These are phyloP conservation scores for Octomys mimax DNA, from an alignment of 2,797 vertebrate species.

Conservation along the genomic window DNA sequence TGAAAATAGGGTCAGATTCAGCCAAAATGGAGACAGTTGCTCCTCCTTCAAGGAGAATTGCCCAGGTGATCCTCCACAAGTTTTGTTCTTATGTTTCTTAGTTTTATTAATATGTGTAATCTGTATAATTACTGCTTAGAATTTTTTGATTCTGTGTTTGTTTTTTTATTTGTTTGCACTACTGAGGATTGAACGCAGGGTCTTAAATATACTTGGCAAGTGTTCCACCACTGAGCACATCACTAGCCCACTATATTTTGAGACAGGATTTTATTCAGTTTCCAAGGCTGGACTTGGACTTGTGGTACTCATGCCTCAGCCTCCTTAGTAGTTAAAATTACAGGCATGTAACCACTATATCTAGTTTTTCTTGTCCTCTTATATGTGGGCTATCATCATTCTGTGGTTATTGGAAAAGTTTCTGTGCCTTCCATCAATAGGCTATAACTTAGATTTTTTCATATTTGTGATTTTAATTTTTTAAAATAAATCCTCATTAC, in stretches of 20 bases:
- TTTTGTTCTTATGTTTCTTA: not conserved
- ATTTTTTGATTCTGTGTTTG: not conserved
- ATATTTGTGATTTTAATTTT: not conserved
- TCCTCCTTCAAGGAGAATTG: no score
- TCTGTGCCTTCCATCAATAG: not conserved
- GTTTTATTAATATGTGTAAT: not conserved
- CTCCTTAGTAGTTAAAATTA: not conserved
- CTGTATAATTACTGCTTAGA: not conserved
- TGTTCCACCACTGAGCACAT: not conserved
- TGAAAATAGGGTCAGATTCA: no score
- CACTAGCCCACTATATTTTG: not conserved
- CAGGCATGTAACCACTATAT: not conserved
- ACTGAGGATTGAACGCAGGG: not conserved
- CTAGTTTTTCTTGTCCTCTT: not conserved
- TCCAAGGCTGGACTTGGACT: not conserved
- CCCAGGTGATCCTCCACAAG: no score
- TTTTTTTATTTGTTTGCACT: not conserved
- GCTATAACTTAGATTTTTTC: conserved; percentile 32
- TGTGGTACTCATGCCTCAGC: not conserved
- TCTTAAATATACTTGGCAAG: not conserved
- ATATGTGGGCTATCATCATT: not conserved
- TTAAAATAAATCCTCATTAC: not conserved
- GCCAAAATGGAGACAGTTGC: no score
- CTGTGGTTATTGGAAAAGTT: conserved; percentile 40
- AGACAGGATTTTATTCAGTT: not conserved